Evolutionary conservation across 2,888 invertebrate species (phyloP), one percentile per base, ranked within the genome.

Genomic region (Brachyptera putata): DNA sequence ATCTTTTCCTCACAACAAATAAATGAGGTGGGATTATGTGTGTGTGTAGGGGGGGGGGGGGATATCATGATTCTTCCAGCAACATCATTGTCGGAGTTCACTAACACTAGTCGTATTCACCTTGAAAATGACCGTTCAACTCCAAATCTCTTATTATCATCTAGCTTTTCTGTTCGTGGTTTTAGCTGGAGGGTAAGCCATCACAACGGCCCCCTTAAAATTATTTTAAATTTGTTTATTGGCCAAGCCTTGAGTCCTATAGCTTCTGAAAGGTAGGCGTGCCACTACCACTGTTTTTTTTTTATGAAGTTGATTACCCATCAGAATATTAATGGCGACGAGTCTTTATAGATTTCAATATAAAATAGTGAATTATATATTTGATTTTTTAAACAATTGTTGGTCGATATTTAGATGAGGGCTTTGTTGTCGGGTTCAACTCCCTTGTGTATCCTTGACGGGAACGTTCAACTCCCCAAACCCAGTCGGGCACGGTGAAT

Each of bases 111-210:
- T 11, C 2, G 43, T 11, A 2, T 18, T 60, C 60, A 56, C 60
- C 60, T 60, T 60, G 60, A 56, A 48, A 24, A 11, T 60, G 60
- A 60, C 14, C 60, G 34, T 60, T 60, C 60, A 60, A 56, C 60
- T 60, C 56, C 16, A 4, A 14, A 39, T 30, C 39, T 39, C 39
- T 11, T 43, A 16, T 43, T 43, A 11, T 9, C 39, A 18, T 43
- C 43, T 43, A 18, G 43, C 21, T 30, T 5, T 30, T 11, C 11
- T 30, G 7, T 30, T 30, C 30, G 5, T 11, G 30, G 11, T 5
- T 11, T 11, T 7, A 11, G 30, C 30, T 30, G 11, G 30, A 30
- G n/a, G n/a, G n/a, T 11, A 30, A 30, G 7, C 11, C 30, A 7
- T 30, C 30, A 30, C 30, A 30, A 7, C 11, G 30, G 30, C 7